Evolutionary conservation across 2,888 invertebrate genomes (phyloP), one percentile per base, ranked within the genome.

Genomic region (Chouioia cunea): DNA sequence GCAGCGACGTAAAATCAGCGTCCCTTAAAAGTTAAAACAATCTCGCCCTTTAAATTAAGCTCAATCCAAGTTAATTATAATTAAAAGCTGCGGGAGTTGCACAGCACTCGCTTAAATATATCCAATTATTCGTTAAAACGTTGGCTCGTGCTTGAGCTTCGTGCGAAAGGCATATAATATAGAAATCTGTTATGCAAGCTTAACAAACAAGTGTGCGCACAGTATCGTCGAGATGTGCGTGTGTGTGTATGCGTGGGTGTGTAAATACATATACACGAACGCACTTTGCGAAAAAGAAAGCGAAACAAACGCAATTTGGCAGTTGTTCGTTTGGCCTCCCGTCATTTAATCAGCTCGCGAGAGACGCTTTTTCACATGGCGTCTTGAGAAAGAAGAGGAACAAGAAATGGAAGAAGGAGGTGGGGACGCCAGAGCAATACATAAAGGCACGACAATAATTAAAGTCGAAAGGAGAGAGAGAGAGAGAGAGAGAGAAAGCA

Each of bases 381-480:
- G 60, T 43, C 59, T 48, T 60, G 52, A 22, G 62, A 52, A 53
- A 59, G 52, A 46, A 53, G 59, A 46, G 43, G 44, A 27, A 16
- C 47, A 47, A 23, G 36, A 36, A 10, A 12, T 36, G 46, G 14
- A 16, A 3, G 70, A 70, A 70, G 69, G 72, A 52, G 62, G 65
- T 70, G 68, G 71, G 67, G 63, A 64, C 59, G 66, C 57, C 54
- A 36, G 65, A 65, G 74, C 71, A 52, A 58, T 66, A 77, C 73
- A 70, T 71, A 71, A 71, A 65, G 74, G 71, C 73, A 70, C 70
- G 71, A 71, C 75, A 69, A 74, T 71, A 70, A 71, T 71, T 71
- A 70, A 69, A 66, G 56, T 60, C 70, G 67, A 66, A 74, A 59
- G 50, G 63, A 66, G 65, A 69, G 66, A 44, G 22, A 59, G 48